Base-by-base conservation (phyloP, 2,797 vertebrate genomes). In the Moxostoma hubbsi region DNA sequence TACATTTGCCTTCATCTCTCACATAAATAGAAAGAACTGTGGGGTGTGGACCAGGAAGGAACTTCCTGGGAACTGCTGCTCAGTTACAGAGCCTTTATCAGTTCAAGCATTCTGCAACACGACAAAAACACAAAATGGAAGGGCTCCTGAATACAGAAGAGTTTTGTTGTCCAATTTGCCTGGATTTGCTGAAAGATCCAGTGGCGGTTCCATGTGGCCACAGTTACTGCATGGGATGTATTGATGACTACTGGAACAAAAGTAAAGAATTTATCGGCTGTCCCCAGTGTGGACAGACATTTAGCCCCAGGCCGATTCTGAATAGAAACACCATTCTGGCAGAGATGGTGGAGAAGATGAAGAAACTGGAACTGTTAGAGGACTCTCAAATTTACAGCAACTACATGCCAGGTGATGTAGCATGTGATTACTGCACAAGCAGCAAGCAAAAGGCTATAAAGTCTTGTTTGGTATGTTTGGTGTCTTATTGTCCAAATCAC, bases 381-480 rank as follows among this genome's bases (percentile, higher is more conserved):
- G 15, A 70, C 15, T 45, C 54, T 69, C 12, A 55, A 1, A 16
- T 49, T 57, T 65, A 57, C 18, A 50, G 49, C 43, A 16, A 59
- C 12, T 24, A 7, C 55, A 18, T 24, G 13, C 86, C 90, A 0
- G 93, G 93, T 81, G 93, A 95, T 13, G 92, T 95, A 61, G 87
- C 92, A 72, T 95, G 94, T 0, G 95, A 95, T 75, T 94, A 94
- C 75, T 95, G 95, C 89, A 94, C 94, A 0, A 92, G 91, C 62
- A 92, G 93, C 87, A 94, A 94, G 87, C 91, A 94, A 83, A 94
- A 93, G 79, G 95, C 94, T 0, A 90, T 93, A 11, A 95, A 94
- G 85, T 95, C 93, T 49, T 95, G 95, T 77, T 83, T 95, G 87
- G 93, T 94, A 76, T 96, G 94, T 84, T 92, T 95, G 89, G 93